These are phyloP conservation scores for Zeugodacus cucurbitae DNA, from an alignment of 1,140 invertebrate species.

Conservation along the genomic window DNA sequence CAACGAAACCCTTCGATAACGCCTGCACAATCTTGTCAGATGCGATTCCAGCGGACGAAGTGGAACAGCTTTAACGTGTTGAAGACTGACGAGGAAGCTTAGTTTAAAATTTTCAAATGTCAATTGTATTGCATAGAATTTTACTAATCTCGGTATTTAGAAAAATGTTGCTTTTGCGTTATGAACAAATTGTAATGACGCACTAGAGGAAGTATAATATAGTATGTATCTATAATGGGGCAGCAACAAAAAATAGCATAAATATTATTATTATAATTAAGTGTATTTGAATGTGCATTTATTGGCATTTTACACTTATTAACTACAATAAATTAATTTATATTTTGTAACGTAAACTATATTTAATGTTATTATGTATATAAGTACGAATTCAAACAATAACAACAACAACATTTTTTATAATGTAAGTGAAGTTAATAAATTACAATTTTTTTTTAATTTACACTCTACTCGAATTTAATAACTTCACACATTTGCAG, in stretches of 20 bases:
- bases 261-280: not conserved
- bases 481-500: not conserved
- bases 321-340: slow-evolving; percentile 22
- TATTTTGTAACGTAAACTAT: slow-evolving; percentile 12
- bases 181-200: not conserved
- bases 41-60: not conserved
- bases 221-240: not conserved
- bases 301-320: slow-evolving; percentile 4
- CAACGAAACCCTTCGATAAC: slow-evolving; percentile 52
- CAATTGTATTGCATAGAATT: not conserved
- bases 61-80: not conserved
- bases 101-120: not conserved
- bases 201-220: not conserved
- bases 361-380: not conserved
- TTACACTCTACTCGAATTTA: not conserved
- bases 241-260: not conserved
- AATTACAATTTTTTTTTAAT: slow-evolving; percentile 21
- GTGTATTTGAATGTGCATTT: slow-evolving; percentile 23
- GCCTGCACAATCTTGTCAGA: slow-evolving; percentile 52
- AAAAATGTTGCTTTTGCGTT: not conserved
- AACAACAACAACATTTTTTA: not conserved
- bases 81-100: not conserved
- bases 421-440: slow-evolving; percentile 7
- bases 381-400: slow-evolving; percentile 13
- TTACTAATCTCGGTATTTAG: not conserved